Evolutionary conservation across 2,888 invertebrate genomes (phyloP).

Genomic region (Aphidius colemani): DNA sequence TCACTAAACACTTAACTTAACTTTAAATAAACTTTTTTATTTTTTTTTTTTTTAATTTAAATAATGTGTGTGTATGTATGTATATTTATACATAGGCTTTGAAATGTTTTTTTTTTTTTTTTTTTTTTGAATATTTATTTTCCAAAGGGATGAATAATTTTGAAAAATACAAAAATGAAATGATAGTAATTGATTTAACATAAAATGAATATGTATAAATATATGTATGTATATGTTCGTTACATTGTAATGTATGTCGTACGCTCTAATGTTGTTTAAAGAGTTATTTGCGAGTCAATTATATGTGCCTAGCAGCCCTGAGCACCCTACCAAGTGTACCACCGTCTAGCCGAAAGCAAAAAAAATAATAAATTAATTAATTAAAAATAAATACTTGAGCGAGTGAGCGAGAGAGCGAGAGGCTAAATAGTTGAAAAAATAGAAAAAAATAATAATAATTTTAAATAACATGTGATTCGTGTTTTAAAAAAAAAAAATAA

Average conservation of each 20-base stretch:
- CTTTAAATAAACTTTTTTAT: constrained; percentile 9
- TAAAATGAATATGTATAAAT: constrained; percentile 21
- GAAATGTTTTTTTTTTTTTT: constrained; percentile 6
- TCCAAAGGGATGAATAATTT: too few relatives aligned
- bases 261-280: constrained; percentile 61
- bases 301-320: constrained; percentile 66
- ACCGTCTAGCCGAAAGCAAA: constrained; percentile 55
- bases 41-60: constrained; percentile 1
- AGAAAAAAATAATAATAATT: constrained; percentile 27
- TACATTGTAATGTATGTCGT: constrained; percentile 57
- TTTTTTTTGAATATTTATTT: neutral
- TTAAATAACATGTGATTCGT: too few relatives aligned
- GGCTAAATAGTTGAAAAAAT: constrained; percentile 39
- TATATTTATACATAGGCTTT: constrained; percentile 16
- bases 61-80: constrained; percentile 29
- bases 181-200: too few relatives aligned
- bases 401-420: constrained; percentile 19
- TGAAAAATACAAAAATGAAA: too few relatives aligned
- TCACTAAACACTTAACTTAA: neutral
- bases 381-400: too few relatives aligned
- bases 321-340: constrained; percentile 60
- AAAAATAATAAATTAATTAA: constrained; percentile 29
- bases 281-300: constrained; percentile 69
- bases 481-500: constrained; percentile 1
- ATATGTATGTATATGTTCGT: constrained; percentile 31